Percentiles rank a stretch among this genome's conserved stretches.
Conservation (phyloP, 2,797 vertebrate species). For the Cynodonichthys magdalenae region DNA sequence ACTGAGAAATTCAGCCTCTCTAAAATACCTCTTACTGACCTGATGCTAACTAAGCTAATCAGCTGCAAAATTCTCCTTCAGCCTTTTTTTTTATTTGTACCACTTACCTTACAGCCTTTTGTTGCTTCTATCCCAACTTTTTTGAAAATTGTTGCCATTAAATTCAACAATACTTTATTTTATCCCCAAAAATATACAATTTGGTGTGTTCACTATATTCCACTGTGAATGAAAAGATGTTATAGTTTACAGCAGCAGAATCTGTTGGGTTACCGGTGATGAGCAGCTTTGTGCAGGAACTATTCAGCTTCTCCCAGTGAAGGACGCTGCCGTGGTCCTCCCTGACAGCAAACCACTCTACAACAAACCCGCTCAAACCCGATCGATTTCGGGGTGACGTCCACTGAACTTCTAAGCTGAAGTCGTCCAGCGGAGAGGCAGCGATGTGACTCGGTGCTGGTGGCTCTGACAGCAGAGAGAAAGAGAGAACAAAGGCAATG, state of each 20-base stretch:
- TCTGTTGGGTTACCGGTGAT: conserved; percentile 65
- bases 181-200: too few species aligned
- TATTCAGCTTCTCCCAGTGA: conserved; percentile 62
- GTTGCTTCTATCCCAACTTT: too few species aligned
- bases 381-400: conserved; percentile 15
- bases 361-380: conserved; percentile 53
- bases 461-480: conserved; percentile 40
- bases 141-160: too few species aligned
- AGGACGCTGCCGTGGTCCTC: conserved; percentile 16
- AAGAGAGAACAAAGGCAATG: background rate
- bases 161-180: too few species aligned
- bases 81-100: too few species aligned
- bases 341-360: conserved; percentile 74
- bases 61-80: too few species aligned
- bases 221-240: too few species aligned
- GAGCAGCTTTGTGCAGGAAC: conserved; percentile 26
- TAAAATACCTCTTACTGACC: too few species aligned
- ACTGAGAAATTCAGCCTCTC: too few species aligned
- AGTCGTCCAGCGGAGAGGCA: conserved; percentile 45
- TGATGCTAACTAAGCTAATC: too few species aligned
- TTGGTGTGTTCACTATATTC: too few species aligned
- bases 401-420: conserved; percentile 70
- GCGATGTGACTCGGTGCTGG: conserved; percentile 31
- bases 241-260: background rate
- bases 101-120: too few species aligned